A percentile compares a stretch with the other conserved stretches of the same genome.
Evolutionary conservation across 2,113 vertebrate species (phyloP).

Genomic region (Calidris pugnax): DNA sequence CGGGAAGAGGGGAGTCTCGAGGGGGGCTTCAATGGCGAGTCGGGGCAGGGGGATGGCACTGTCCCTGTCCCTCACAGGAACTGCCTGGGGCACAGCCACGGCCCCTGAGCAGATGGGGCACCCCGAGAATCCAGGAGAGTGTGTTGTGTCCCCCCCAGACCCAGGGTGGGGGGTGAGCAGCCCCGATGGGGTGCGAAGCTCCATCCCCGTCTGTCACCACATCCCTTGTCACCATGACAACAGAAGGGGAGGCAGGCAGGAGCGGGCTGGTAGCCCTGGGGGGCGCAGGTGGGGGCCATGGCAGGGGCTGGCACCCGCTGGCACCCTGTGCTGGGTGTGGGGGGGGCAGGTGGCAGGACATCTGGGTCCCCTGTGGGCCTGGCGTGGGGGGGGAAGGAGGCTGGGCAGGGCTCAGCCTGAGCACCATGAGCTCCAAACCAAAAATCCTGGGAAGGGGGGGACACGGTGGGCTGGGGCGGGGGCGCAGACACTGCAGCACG

Average conservation of each 20-base stretch:
- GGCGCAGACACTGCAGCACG: neutral
- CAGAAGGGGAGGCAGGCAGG: neutral
- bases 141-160: neutral
- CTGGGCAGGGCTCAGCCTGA: neutral
- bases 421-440: neutral
- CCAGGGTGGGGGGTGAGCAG: neutral
- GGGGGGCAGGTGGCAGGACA: neutral
- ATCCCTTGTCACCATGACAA: slow-evolving; percentile 40
- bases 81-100: rapidly evolving
- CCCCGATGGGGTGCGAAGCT: neutral
- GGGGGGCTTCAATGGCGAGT: neutral
- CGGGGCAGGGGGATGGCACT: neutral
- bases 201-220: neutral
- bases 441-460: rapidly evolving
- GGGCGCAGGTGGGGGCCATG: neutral
- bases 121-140: neutral
- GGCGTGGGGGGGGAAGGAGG: neutral
- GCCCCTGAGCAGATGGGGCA: neutral
- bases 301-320: neutral
- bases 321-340: neutral
- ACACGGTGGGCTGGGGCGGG: rapidly evolving
- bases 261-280: neutral
- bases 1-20: neutral
- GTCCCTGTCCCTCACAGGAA: neutral
- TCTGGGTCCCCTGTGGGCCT: neutral